Conservation (phyloP, 2,797 vertebrate genomes). For the Loriculus beryllinus region DNA sequence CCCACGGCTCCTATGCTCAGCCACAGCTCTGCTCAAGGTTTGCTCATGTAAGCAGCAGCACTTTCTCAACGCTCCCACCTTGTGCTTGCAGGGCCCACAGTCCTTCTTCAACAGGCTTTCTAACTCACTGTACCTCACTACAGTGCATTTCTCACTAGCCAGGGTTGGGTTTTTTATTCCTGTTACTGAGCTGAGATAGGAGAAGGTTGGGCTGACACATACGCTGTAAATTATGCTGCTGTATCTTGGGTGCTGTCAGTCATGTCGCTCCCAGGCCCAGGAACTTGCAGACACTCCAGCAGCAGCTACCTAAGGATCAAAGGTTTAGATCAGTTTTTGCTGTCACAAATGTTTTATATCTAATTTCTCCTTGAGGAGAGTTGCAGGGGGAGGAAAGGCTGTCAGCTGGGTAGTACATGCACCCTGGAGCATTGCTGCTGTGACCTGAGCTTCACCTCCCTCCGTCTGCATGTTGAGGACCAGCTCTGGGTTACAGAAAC, state of each 20-base stretch:
- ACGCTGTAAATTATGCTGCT: not conserved
- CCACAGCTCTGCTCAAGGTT: not conserved
- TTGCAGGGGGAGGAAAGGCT: not conserved
- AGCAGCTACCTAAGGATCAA: slow-evolving; percentile 49
- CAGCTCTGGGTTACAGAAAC: not conserved
- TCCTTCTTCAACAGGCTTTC: not conserved
- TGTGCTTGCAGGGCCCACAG: not conserved
- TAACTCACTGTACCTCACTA: not conserved
- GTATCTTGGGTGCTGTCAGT: slow-evolving; percentile 39
- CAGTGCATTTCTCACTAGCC: not conserved
- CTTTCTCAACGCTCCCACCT: not conserved
- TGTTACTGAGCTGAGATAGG: slow-evolving; percentile 8
- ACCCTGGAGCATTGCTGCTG: rapidly evolving
- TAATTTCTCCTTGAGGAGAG: slow-evolving; percentile 18
- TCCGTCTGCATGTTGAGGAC: rapidly evolving
- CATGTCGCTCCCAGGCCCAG: not conserved
- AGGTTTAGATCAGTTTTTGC: slow-evolving; percentile 46
- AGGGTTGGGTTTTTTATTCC: not conserved
- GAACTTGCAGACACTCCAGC: not conserved
- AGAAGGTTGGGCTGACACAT: slow-evolving; percentile 12
- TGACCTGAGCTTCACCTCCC: not conserved
- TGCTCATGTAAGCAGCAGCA: not conserved
- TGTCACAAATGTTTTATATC: slow-evolving; percentile 50
- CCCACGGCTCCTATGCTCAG: not conserved
- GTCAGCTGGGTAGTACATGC: not conserved